A percentile compares a stretch with the other conserved stretches of the same genome.
Evolutionary conservation across 2,113 vertebrate species (phyloP).

Genomic region (Phrynosoma blainvillii): DNA sequence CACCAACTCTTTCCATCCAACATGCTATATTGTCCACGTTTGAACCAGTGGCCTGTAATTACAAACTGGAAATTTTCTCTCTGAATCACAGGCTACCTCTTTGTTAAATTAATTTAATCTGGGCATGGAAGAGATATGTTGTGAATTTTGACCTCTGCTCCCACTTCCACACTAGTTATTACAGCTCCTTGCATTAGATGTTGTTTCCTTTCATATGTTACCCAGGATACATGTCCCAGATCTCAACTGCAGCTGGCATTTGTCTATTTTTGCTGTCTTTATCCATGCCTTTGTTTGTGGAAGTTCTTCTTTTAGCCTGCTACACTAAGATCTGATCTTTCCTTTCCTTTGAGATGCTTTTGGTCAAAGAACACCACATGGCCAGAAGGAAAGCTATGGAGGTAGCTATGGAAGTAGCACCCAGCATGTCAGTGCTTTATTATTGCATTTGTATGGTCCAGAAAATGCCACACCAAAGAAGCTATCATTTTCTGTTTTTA

Average conservation of each 20-base stretch:
- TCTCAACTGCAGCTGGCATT: not conserved
- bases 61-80: not conserved
- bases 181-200: not conserved
- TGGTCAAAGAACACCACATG: not conserved
- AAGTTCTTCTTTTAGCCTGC: not conserved
- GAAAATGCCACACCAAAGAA: not conserved
- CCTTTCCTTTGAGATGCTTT: not conserved
- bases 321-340: not conserved
- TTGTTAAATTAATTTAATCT: not conserved
- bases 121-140: too few species aligned
- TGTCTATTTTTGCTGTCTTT: not conserved
- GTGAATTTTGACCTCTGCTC: too few species aligned
- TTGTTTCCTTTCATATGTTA: not conserved
- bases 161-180: not conserved
- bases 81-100: not conserved
- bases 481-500: too few species aligned
- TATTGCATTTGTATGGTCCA: not conserved
- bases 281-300: too few species aligned
- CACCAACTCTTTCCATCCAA: not conserved
- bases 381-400: not conserved
- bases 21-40: not conserved
- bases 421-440: not conserved
- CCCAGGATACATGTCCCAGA: not conserved
- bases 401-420: too few species aligned
- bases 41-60: not conserved